Evolutionary conservation across 2,797 vertebrate species (phyloP).

Genomic region (Oreortyx pictus): DNA sequence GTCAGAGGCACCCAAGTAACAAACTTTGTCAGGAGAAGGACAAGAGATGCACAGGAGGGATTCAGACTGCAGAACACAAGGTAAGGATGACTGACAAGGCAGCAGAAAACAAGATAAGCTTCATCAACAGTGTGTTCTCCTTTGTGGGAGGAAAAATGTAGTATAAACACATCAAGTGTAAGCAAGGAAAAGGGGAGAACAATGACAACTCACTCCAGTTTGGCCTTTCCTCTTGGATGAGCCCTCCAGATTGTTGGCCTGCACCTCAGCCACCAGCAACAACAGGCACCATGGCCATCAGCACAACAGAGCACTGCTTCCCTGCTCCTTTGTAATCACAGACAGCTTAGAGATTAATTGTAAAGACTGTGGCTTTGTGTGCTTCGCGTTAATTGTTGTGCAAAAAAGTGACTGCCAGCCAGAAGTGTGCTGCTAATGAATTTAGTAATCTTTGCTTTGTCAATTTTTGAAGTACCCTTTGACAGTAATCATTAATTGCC

Average conservation of each 20-base stretch:
- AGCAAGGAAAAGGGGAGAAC: neutral
- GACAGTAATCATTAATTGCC: neutral
- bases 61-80: neutral
- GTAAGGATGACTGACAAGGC: neutral
- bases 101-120: neutral
- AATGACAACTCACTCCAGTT: neutral
- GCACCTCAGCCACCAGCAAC: neutral
- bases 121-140: neutral
- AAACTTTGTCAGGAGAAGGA: neutral
- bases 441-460: neutral
- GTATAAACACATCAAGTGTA: neutral
- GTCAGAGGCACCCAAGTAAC: neutral
- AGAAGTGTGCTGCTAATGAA: neutral
- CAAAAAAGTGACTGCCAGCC: neutral
- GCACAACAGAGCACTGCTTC: rapidly evolving
- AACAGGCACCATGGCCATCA: neutral
- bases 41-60: neutral
- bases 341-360: neutral
- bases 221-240: neutral
- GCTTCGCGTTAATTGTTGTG: neutral
- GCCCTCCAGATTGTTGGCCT: neutral
- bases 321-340: neutral
- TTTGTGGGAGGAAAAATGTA: neutral
- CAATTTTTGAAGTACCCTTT: neutral
- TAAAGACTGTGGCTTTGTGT: neutral